Evolutionary conservation across 2,797 vertebrate species (phyloP), one percentile per base, ranked within the genome.

Genomic region (Nannoperca obscura): DNA sequence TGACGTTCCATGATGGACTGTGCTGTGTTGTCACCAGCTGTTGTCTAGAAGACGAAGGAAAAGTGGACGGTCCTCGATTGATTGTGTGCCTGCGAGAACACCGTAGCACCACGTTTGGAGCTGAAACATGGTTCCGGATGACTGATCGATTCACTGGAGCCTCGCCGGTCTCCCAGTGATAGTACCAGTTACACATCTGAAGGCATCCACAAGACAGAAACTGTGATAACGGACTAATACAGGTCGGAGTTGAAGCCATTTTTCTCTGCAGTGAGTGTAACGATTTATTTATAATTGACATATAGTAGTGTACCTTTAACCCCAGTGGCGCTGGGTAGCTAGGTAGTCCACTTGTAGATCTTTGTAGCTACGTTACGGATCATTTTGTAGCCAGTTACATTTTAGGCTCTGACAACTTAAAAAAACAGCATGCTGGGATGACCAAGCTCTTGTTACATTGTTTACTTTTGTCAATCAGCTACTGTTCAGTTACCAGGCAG

Each of bases 1-100:
- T 94, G 94, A 95, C 94, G 94, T 86, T 74, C 74, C 65, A 50
- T 42, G 66, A 65, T 66, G 93, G 87, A 71, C 83, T n/a, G 73
- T 80, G 91, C 92, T 32, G 89, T 91, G 93, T 93, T 95, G 92
- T 93, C 91, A 88, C 82, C 94, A 90, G 94, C 94, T 93, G 94
- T 89, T 91, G 86, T 87, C 65, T 65, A 73, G 52, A 80, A 78
- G 81, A 82, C 87, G 82, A 58, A 87, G 82, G 20, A 60, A 83
- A 90, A 91, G 92, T 89, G 90, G 81, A 58, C 42, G 77, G 22
- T 59, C 80, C 20, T 74, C 55, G 75, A 0, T 3, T 66, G 52
- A 54, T 64, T 0, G 74, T 27, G 47, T 1, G 44, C 7, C n/a
- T 10, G 12, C 69, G 61, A 59, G 55, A 68, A 36, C 50, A 61